Percentiles rank a stretch among this genome's conserved stretches.
Conservation (phyloP, 2,113 vertebrate species). For the Carlito syrichta region DNA sequence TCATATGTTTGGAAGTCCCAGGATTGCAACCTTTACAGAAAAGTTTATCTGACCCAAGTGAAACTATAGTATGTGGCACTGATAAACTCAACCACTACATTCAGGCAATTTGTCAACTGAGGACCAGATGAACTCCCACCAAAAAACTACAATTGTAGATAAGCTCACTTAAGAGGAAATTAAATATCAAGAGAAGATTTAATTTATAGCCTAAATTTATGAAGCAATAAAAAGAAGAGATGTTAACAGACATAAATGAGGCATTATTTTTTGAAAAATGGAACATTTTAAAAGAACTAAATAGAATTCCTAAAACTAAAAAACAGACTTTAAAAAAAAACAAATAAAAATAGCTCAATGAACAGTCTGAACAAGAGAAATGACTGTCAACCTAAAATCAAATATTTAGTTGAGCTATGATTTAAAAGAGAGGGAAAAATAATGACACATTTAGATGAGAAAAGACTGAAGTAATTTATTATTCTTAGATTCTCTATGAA, state of each 20-base stretch:
- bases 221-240: background rate
- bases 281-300: background rate
- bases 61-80: background rate
- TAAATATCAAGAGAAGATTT: background rate
- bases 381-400: background rate
- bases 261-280: background rate
- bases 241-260: background rate
- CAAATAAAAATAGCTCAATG: background rate
- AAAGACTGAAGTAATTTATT: background rate
- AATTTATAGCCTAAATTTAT: background rate
- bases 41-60: background rate
- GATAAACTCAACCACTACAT: background rate
- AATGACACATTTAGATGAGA: background rate
- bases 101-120: background rate
- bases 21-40: background rate
- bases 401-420: background rate
- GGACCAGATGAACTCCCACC: background rate
- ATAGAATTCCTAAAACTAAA: background rate
- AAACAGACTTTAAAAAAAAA: background rate
- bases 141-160: background rate
- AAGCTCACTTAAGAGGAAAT: background rate
- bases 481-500: background rate
- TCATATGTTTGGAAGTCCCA: background rate
- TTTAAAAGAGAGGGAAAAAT: background rate
- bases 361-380: background rate